phyloP scores from a whole-genome alignment of 2,888 invertebrate genomes.

The Lymantria monacha region DNA sequence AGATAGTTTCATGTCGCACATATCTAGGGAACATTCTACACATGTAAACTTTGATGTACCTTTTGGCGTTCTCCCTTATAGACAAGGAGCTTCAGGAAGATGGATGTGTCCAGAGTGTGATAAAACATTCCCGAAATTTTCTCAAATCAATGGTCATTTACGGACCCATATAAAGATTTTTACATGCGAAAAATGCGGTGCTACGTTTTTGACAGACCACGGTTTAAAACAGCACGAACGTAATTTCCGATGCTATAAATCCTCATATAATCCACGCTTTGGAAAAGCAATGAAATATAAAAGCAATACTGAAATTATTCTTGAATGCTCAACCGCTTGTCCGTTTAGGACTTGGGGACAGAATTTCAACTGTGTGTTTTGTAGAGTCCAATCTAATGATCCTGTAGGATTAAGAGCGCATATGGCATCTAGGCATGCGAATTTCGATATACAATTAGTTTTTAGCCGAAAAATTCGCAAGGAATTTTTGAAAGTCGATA shows the following conservation, averaged over 20 bases:
- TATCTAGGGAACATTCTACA: conserved; percentile 59
- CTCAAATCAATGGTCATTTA: conserved; percentile 69
- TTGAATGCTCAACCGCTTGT: conserved; percentile 71
- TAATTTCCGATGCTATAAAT: conserved; percentile 69
- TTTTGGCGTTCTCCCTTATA: conserved; percentile 71
- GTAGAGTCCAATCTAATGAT: conserved; percentile 70
- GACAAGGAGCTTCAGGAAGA: conserved; percentile 56
- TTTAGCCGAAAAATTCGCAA: conserved; percentile 70
- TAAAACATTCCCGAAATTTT: conserved; percentile 65
- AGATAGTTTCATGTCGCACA: conserved; percentile 65
- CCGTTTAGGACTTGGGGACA: conserved; percentile 76
- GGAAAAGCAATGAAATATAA: conserved; percentile 69
- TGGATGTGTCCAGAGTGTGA: conserved; percentile 74
- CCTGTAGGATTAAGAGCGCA: conserved; percentile 69
- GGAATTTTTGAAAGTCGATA: conserved; percentile 71
- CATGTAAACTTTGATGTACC: conserved; percentile 67
- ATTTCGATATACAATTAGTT: conserved; percentile 66
- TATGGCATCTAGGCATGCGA: conserved; percentile 67
- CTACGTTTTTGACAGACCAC: conserved; percentile 68
- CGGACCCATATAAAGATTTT: conserved; percentile 70
- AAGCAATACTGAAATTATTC: conserved; percentile 70
- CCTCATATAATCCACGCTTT: conserved; percentile 69
- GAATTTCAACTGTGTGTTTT: conserved; percentile 72
- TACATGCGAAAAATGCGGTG: conserved; percentile 71
- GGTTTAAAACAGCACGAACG: conserved; percentile 68